Evolutionary conservation across 2,888 invertebrate genomes (phyloP).

Genomic region (Fragum sueziense): DNA sequence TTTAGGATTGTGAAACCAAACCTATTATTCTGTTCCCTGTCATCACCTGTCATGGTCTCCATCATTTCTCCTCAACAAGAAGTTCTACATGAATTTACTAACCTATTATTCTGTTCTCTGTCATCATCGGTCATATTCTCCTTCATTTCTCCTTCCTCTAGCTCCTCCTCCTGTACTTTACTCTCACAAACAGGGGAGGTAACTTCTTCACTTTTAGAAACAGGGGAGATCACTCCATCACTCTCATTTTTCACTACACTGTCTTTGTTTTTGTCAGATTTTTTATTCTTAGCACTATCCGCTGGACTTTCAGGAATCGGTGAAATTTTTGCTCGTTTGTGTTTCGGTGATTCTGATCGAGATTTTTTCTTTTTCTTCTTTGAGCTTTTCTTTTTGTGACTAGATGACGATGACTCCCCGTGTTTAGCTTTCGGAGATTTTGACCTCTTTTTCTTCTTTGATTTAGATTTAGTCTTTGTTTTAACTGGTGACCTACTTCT

Average conservation of each 20-base stretch:
- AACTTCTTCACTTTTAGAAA: background rate
- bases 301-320: constrained; percentile 3
- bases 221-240: constrained; percentile 47
- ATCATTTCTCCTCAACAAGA: too few relatives aligned
- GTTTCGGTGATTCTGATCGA: constrained; percentile 34
- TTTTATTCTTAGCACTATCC: background rate
- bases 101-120: background rate
- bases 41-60: too few relatives aligned
- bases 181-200: background rate
- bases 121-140: constrained; percentile 34
- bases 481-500: constrained; percentile 54
- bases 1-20: too few relatives aligned
- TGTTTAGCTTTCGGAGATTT: constrained; percentile 61
- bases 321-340: constrained; percentile 4
- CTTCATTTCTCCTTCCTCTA: constrained; percentile 53
- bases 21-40: too few relatives aligned
- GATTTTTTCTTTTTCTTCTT: constrained; percentile 67
- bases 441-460: constrained; percentile 65
- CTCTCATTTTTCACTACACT: constrained; percentile 11
- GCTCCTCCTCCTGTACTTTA: constrained; percentile 17
- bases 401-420: constrained; percentile 38
- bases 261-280: background rate
- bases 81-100: too few relatives aligned
- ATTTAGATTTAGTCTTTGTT: constrained; percentile 59
- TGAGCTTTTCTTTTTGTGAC: constrained; percentile 51